phyloP scores from a whole-genome alignment of 2,888 invertebrate species.

The Tiliacea citrago region DNA sequence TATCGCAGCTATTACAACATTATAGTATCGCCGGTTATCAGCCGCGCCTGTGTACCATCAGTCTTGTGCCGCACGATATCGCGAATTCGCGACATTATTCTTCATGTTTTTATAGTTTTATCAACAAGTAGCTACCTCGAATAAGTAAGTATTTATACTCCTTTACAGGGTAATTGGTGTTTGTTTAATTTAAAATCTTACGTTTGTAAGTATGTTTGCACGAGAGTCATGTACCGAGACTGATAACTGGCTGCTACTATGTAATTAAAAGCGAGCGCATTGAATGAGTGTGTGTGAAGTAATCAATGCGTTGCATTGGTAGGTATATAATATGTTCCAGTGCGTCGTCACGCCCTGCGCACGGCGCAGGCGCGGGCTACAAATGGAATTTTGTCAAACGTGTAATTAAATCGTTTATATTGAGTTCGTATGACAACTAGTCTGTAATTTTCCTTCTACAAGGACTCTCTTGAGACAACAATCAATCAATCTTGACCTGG shows the following conservation, averaged over 20 bases:
- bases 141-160: not conserved
- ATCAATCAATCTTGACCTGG: not conserved
- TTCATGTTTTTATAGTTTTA: conserved; percentile 2
- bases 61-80: conserved; percentile 19
- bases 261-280: conserved; percentile 33
- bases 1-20: conserved; percentile 13
- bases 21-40: conserved; percentile 24
- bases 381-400: conserved; percentile 1
- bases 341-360: not conserved
- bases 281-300: conserved; percentile 25
- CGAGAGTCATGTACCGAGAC: conserved; percentile 29
- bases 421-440: not conserved
- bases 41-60: conserved; percentile 30
- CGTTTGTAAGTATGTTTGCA: conserved; percentile 37
- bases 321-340: not conserved
- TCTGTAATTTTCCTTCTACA: not conserved
- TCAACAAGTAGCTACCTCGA: not conserved
- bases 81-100: conserved; percentile 20
- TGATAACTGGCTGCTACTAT: conserved; percentile 48
- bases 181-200: conserved; percentile 24
- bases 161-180: conserved; percentile 24
- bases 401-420: conserved; percentile 12
- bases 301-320: conserved; percentile 26
- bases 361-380: conserved; percentile 1
- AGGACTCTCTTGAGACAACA: conserved; percentile 9